These are phyloP conservation scores for Neotoxoptera formosana DNA, from an alignment of 1,140 invertebrate genomes.

Conservation along the genomic window DNA sequence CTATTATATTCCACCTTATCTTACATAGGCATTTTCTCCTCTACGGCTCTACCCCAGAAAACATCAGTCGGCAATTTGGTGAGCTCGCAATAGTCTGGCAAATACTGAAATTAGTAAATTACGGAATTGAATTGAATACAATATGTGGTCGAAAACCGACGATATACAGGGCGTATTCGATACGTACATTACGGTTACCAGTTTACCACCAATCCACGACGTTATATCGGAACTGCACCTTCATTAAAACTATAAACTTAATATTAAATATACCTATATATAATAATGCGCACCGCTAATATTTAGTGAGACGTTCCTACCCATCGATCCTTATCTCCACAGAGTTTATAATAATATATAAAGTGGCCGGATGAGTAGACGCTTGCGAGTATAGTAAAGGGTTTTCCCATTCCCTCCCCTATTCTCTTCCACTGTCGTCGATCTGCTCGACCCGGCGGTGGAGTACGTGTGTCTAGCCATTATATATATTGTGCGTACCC, in stretches of 20 bases:
- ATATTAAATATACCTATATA: neutral
- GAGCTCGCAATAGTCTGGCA: neutral
- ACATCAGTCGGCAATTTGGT: neutral
- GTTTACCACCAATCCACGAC: neutral
- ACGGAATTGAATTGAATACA: neutral
- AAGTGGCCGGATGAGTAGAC: neutral
- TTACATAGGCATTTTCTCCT: neutral
- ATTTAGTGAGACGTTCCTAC: neutral
- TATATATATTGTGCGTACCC: conserved; percentile 12
- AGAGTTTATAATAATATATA: neutral
- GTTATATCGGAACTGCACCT: neutral
- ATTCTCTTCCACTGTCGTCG: neutral
- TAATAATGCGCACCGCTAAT: neutral
- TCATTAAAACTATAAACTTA: neutral
- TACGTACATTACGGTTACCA: neutral
- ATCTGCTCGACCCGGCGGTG: neutral
- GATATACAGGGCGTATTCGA: neutral
- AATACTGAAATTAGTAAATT: neutral
- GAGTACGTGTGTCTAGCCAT: conserved; percentile 6
- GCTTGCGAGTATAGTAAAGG: neutral
- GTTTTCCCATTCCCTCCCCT: neutral
- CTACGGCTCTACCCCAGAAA: neutral
- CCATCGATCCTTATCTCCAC: neutral
- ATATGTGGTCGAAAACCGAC: neutral
- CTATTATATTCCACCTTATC: neutral